Evolutionary conservation across 2,888 invertebrate species (phyloP).

Genomic region (Pseudanteris insignis): DNA sequence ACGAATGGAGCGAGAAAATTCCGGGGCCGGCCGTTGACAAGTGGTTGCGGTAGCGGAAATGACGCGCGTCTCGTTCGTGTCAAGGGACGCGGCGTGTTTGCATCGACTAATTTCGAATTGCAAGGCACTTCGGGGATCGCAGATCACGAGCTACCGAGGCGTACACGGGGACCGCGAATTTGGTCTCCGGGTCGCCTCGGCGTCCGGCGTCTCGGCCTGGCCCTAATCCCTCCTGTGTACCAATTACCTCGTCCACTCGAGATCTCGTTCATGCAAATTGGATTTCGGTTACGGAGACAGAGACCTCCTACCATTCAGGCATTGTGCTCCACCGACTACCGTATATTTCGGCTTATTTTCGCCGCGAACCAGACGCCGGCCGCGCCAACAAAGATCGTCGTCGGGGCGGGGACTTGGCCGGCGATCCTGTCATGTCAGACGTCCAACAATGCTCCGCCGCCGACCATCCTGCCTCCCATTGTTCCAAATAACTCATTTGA

Average conservation of each 20-base stretch:
- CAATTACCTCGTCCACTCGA: slow-evolving; percentile 47
- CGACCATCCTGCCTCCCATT: no score
- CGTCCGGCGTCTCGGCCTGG: slow-evolving; percentile 50
- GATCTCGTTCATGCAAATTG: slow-evolving; percentile 60
- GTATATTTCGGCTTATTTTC: slow-evolving; percentile 37
- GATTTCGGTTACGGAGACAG: slow-evolving; percentile 55
- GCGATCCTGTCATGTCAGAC: slow-evolving; percentile 35
- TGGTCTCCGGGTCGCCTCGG: slow-evolving; percentile 38
- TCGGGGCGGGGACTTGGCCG: slow-evolving; percentile 21
- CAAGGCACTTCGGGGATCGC: no score
- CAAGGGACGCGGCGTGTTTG: slow-evolving; percentile 9
- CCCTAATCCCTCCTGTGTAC: slow-evolving; percentile 58
- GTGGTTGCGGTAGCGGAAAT: slow-evolving; percentile 26
- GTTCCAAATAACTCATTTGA: slow-evolving; percentile 34
- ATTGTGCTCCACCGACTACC: slow-evolving; percentile 40
- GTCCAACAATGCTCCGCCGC: slow-evolving; percentile 29
- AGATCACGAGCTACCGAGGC: slow-evolving; percentile 33
- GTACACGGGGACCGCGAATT: no score
- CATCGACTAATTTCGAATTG: slow-evolving; percentile 40
- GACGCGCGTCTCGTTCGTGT: slow-evolving; percentile 12
- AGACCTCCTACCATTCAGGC: slow-evolving; percentile 41
- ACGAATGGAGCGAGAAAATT: slow-evolving; percentile 1
- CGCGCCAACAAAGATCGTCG: slow-evolving; percentile 32
- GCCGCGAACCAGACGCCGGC: slow-evolving; percentile 27
- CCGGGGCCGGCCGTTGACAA: slow-evolving; percentile 4